phyloP scores from a whole-genome alignment of 1,140 invertebrate species.

The Phymastichus coffea region DNA sequence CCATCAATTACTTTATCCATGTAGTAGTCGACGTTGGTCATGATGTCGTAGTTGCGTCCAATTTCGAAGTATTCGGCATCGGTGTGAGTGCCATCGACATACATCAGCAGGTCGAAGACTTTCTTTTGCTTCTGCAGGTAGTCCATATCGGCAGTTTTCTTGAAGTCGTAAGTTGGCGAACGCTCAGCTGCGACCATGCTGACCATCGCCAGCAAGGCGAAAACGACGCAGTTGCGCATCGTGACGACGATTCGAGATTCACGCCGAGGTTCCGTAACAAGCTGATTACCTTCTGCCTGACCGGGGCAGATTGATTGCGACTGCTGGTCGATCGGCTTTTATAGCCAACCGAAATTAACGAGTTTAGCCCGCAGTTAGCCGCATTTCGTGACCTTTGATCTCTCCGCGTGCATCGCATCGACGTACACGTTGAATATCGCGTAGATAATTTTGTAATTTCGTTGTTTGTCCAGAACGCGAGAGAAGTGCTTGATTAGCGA shows the following conservation, averaged over 20 bases:
- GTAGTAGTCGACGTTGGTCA: conserved; percentile 56
- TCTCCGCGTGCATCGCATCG: not conserved
- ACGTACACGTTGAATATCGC: not conserved
- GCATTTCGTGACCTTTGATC: conserved; percentile 21
- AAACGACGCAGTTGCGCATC: conserved; percentile 21
- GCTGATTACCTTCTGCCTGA: not conserved
- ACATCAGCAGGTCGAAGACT: conserved; percentile 64
- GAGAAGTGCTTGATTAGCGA: too few relatives aligned
- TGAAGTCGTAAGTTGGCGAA: conserved; percentile 29
- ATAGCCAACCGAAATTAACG: conserved; percentile 12
- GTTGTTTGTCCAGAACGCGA: not conserved
- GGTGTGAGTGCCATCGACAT: conserved; percentile 57
- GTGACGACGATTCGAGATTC: not conserved
- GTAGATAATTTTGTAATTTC: not conserved
- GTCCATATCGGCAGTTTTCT: conserved; percentile 53
- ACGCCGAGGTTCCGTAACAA: not conserved
- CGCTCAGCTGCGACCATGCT: not conserved
- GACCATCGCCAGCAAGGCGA: conserved; percentile 4
- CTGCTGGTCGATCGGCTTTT: not conserved
- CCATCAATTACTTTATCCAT: too few relatives aligned
- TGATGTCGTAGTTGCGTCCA: conserved; percentile 59
- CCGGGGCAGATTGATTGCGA: conserved; percentile 2
- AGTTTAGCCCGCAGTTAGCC: conserved; percentile 10
- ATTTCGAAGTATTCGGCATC: conserved; percentile 55
- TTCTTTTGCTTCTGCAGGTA: conserved; percentile 62